These are phyloP conservation scores for Desmophyllum pertusum DNA, from an alignment of 92 coral and sea anemone genomes.

Conservation along the genomic window DNA sequence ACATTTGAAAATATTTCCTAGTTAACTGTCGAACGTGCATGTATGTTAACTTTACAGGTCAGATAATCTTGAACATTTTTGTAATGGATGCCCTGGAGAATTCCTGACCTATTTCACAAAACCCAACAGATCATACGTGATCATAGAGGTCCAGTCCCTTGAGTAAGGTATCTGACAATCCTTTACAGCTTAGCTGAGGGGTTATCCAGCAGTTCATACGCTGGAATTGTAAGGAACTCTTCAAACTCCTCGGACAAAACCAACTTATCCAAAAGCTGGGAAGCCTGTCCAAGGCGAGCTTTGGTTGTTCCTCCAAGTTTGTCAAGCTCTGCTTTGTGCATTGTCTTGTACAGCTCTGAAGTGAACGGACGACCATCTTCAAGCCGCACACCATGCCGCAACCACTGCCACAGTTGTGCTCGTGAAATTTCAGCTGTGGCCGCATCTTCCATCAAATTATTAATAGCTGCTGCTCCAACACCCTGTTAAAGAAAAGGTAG, in stretches of 20 bases:
- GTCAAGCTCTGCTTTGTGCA: slow-evolving; percentile 80
- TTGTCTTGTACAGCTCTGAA: slow-evolving; percentile 64
- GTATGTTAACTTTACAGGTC: neutral
- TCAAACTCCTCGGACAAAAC: slow-evolving; percentile 87
- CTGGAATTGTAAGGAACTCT: slow-evolving; percentile 93
- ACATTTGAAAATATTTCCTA: neutral
- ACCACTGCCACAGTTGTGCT: slow-evolving; percentile 98
- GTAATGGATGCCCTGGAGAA: neutral
- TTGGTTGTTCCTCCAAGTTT: slow-evolving; percentile 85
- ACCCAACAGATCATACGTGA: too few species aligned
- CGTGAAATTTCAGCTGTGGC: slow-evolving; percentile 98
- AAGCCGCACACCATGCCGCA: slow-evolving; percentile 68
- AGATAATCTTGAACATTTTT: neutral
- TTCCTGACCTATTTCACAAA: neutral
- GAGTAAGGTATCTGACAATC: neutral
- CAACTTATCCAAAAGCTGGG: slow-evolving; percentile 82
- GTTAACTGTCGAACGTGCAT: neutral
- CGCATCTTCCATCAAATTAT: slow-evolving; percentile 98
- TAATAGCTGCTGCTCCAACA: slow-evolving; percentile 90
- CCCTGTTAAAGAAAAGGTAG: slow-evolving; percentile 61
- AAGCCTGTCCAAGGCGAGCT: slow-evolving; percentile 85
- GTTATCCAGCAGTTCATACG: slow-evolving; percentile 84
- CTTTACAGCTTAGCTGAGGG: slow-evolving; percentile 87
- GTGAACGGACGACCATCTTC: slow-evolving; percentile 79
- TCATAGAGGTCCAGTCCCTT: too few species aligned